Evolutionary conservation across 1,140 invertebrate species (phyloP), one percentile per base, ranked within the genome.

Genomic region (Drosophila asahinai): DNA sequence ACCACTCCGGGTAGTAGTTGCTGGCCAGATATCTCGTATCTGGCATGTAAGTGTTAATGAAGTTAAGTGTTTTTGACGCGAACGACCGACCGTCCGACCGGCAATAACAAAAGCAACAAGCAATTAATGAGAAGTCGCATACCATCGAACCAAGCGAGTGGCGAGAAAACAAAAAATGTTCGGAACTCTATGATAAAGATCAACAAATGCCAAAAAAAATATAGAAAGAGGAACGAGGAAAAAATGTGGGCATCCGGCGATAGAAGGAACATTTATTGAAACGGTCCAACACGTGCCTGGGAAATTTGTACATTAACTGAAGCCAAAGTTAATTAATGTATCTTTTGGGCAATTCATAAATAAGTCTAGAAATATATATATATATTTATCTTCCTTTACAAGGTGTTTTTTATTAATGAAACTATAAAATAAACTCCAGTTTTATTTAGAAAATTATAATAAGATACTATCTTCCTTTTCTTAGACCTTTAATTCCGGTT

Each of bases 41-140:
- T 90, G 61, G 76, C 86, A 86, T 90, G 86, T 90, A 90, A 90
- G 86, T 90, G 86, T 90, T 90, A 90, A 90, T 90, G 86, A 90
- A 90, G 86, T 80, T 90, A 90, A 90, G 86, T 91, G 86, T 90
- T 90, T 90, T 90, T 86, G 81, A 86, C 81, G 86, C 79, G 71
- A 80, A 84, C 57, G 64, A 82, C 54, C 36, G 52, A 52, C 73
- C 70, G 58, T 25, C 22, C 22, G 22, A 73, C 82, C 67, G 54
- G 82, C 65, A 81, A 64, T 75, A 77, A 68, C 72, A 75, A 78
- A 66, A 70, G 74, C 83, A 87, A 70, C 76, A 73, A 90, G 75
- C 86, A 81, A 87, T 89, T 83, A 89, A 89, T 89, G 81, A 84
- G 77, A 77, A 87, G 80, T 87, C 84, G 67, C 83, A 89, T 86